These are phyloP conservation scores for Ageneiosus marmoratus DNA, from an alignment of 2,113 vertebrate species.

Conservation along the genomic window DNA sequence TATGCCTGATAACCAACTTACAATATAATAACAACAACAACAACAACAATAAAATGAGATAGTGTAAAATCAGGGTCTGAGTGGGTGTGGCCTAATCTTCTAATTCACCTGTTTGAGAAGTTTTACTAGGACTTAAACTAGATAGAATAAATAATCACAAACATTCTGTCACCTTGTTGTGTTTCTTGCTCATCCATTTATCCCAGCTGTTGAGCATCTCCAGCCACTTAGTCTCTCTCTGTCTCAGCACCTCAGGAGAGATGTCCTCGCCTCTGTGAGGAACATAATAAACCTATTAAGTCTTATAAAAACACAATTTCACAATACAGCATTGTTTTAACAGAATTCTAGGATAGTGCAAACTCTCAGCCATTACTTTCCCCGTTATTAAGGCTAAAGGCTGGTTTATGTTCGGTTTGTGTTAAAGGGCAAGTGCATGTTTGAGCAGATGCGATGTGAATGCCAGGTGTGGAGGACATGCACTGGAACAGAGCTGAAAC, in stretches of 20 bases:
- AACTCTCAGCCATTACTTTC: background rate
- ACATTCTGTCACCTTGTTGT: conserved; percentile 90
- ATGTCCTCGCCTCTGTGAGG: conserved; percentile 74
- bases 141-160: background rate
- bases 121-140: background rate
- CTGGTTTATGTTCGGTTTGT: no score
- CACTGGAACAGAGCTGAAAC: no score
- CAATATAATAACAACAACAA: background rate
- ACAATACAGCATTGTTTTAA: background rate
- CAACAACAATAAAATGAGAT: no score
- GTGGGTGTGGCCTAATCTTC: background rate
- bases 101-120: background rate
- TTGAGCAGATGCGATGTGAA: background rate
- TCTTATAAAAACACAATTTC: background rate
- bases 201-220: conserved; percentile 98
- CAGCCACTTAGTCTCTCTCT: conserved; percentile 94
- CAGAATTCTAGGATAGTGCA: background rate
- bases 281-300: background rate
- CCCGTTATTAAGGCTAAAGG: background rate
- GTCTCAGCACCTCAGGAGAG: conserved; percentile 86
- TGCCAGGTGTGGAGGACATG: no score
- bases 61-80: background rate
- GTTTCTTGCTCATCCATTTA: conserved; percentile 98
- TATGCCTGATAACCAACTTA: background rate
- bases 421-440: no score